Base-by-base conservation (phyloP, 2,113 vertebrate species). In the Cepphus grylle region DNA sequence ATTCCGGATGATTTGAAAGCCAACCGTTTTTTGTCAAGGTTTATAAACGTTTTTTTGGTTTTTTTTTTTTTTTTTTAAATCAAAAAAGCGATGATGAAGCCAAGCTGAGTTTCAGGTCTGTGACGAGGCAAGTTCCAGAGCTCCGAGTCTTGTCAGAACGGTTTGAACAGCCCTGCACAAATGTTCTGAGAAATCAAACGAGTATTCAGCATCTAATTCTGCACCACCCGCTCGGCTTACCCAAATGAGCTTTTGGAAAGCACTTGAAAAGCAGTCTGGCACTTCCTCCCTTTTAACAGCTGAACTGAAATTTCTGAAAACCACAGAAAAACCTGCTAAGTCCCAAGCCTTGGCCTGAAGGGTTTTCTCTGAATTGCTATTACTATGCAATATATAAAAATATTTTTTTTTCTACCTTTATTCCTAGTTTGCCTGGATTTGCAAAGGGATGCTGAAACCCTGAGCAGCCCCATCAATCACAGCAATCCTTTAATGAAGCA, bases 171-270 rank as follows among this genome's bases (percentile, higher is more conserved):
- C 69, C 81, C 70, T 84, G 73, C 53, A 74, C 70, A 95, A 95
- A 91, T 87, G 83, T 96, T 97, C 94, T 91, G 86, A 90, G 90
- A 95, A 96, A 93, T 94, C 93, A 95, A 84, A 95, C 3, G 12
- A 62, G 81, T 87, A 92, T 95, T 94, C 93, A 97, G 74, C 6
- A 0, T 89, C 86, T 94, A 55, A 89, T 93, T 96, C 91, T 80
- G 89, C 86, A 80, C 77, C 2, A 6, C 89, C 86, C 17, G 49
- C 70, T 90, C 7, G 2, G 66, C 42, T 88, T 91, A 87, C 70
- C 91, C 88, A 96, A 94, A 97, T 45, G 88, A 92, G 92, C 69
- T 96, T 94, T 92, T 94, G 95, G 92, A 96, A 96, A 88, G 80
- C 80, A 84, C 83, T 94, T 91, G 83, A 94, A 94, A 96, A 94